These are phyloP conservation scores for Microplitis mediator DNA, from an alignment of 1,140 invertebrate species.

Conservation along the genomic window DNA sequence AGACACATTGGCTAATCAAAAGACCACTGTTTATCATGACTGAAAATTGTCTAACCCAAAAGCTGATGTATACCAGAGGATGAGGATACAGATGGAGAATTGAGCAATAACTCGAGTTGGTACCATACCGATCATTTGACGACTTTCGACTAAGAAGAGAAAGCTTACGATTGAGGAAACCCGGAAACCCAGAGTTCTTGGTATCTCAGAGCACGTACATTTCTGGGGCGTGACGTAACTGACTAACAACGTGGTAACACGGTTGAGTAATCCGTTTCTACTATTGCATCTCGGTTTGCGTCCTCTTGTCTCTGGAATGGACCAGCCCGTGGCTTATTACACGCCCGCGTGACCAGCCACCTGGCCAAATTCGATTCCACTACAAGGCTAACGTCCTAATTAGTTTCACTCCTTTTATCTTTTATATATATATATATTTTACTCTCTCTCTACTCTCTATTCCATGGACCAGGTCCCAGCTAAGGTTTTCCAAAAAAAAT, in stretches of 20 bases:
- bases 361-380: slow-evolving; percentile 23
- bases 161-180: neutral
- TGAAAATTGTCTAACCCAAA: neutral
- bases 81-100: neutral
- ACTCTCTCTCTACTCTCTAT: neutral
- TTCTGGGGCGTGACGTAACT: slow-evolving; percentile 35
- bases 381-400: slow-evolving; percentile 22
- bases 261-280: slow-evolving; percentile 37
- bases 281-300: slow-evolving; percentile 21
- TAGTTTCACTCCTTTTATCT: slow-evolving; percentile 7
- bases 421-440: too few relatives aligned
- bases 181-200: neutral
- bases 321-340: slow-evolving; percentile 22
- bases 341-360: slow-evolving; percentile 17
- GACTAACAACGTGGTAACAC: slow-evolving; percentile 37
- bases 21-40: neutral
- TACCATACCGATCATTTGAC: slow-evolving; percentile 3
- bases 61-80: too few relatives aligned
- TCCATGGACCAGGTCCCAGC: too few relatives aligned
- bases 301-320: neutral
- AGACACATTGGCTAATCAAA: too few relatives aligned
- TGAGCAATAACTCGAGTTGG: slow-evolving; percentile 6
- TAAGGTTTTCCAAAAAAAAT: too few relatives aligned
- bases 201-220: slow-evolving; percentile 27
- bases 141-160: neutral